Conservation (phyloP, 1,140 invertebrate species). For the Panagrolaimus sp. region DNA sequence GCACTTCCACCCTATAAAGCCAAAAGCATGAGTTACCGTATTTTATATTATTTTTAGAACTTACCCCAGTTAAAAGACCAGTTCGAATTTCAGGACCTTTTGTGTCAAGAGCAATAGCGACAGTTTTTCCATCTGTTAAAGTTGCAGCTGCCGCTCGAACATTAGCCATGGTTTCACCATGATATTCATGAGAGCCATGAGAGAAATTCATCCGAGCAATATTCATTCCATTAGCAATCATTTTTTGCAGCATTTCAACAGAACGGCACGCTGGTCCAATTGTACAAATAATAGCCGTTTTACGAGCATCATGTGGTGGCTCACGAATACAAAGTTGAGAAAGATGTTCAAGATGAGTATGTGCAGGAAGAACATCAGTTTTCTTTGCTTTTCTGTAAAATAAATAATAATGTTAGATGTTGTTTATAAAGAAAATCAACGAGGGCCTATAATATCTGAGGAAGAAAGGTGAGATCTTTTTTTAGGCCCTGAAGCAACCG, state of each 20-base stretch:
- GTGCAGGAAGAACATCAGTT: conserved; percentile 48
- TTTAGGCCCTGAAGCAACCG: too few species aligned
- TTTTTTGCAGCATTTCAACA: conserved; percentile 78
- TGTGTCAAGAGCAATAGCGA: conserved; percentile 65
- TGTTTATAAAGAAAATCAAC: too few species aligned
- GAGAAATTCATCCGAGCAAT: conserved; percentile 95
- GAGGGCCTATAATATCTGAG: too few species aligned
- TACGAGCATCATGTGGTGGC: conserved; percentile 64
- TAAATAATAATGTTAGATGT: background rate
- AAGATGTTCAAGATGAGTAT: conserved; percentile 74
- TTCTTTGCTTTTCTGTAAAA: conserved; percentile 55
- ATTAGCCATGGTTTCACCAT: conserved; percentile 63
- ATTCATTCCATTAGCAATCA: conserved; percentile 98
- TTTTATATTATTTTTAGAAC: background rate
- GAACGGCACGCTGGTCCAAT: conserved; percentile 79
- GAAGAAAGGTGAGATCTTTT: too few species aligned
- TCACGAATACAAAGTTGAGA: conserved; percentile 85
- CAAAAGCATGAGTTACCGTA: too few species aligned
- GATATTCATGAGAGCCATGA: conserved; percentile 78
- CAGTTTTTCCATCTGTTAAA: conserved; percentile 59
- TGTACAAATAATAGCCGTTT: conserved; percentile 88
- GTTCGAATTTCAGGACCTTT: conserved; percentile 67
- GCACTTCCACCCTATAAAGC: conserved; percentile 79
- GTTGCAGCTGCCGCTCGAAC: conserved; percentile 62
- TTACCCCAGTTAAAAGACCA: conserved; percentile 63